Evolutionary conservation across 2,888 invertebrate species (phyloP), one percentile per base, ranked within the genome.

Genomic region (Hydraecia micacea): DNA sequence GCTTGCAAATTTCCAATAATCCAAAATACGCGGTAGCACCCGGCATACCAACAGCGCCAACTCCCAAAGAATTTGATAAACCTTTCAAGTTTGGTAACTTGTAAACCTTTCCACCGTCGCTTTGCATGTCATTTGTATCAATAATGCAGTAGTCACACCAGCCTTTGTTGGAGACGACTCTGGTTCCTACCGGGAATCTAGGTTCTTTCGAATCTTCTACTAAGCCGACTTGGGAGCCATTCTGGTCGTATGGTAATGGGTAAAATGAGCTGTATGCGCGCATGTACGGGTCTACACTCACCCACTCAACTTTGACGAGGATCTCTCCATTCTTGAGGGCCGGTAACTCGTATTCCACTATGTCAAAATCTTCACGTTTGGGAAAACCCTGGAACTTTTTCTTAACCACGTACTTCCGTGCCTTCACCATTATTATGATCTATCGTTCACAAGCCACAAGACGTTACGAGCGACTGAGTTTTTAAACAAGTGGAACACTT

Each of bases 1-100:
- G 98, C 70, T 98, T 92, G 89, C 98, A 98, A 49, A 98, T 89
- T 80, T 98, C 97, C 73, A 97, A 88, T 11, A 98, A 95, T n/a
- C 98, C 98, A 91, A 98, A 98, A 90, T 98, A 98, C 0, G 98
- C 98, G 0, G 98, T 97, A 63, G 97, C 97, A 96, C 98, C 98
- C 9, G 98, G 97, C 97, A 98, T 98, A 80, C 98, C 98, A 9
- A 98, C 93, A 8, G 97, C 95, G 39, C 98, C 98, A 1, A 98
- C 89, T 15, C 96, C 97, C n/a, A 97, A 93, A 0, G 98, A 98
- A 2, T 93, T 85, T 0, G 98, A 90, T 8, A 95, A 79, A 0
- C 96, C 95, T 81, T 97, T 97, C 71, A 98, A 90, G 84, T 97
- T 97, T 0, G 97, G 97, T 52, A 98, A 80, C 73, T 93, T 93